These are phyloP conservation scores for Ligdia adustata DNA, from an alignment of 2,888 invertebrate species.

Conservation along the genomic window DNA sequence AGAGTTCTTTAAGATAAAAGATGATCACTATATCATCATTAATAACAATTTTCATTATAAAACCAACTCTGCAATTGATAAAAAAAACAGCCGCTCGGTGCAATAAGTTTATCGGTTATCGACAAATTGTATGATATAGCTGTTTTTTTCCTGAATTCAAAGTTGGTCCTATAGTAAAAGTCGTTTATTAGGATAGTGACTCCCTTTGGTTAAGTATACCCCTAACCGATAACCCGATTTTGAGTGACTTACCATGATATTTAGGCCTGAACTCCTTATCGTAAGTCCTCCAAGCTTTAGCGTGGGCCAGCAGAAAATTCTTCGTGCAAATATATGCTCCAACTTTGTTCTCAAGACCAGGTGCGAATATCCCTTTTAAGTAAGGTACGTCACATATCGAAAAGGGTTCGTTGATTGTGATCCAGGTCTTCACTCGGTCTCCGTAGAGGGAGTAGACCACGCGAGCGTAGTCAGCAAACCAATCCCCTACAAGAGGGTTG, in stretches of 20 bases:
- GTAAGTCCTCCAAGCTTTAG: slow-evolving; percentile 41
- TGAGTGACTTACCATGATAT: slow-evolving; percentile 39
- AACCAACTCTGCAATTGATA: no score
- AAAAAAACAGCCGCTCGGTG: no score
- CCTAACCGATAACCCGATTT: no score
- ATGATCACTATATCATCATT: no score
- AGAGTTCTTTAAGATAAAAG: no score
- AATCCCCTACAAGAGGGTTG: slow-evolving; percentile 41
- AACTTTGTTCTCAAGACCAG: slow-evolving; percentile 11
- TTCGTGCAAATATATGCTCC: slow-evolving; percentile 26
- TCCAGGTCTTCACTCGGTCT: slow-evolving; percentile 46
- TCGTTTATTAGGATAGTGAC: no score
- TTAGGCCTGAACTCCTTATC: slow-evolving; percentile 37
- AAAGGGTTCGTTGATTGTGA: slow-evolving; percentile 41
- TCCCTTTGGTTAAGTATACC: no score
- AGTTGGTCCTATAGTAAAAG: no score
- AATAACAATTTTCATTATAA: no score
- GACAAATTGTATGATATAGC: no score
- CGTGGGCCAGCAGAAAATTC: slow-evolving; percentile 36
- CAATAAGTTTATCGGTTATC: no score
- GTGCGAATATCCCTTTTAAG: slow-evolving; percentile 42
- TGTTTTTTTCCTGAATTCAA: no score
- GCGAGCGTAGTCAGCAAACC: slow-evolving; percentile 43
- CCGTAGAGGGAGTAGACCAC: slow-evolving; percentile 38
- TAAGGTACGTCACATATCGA: slow-evolving; percentile 20